phyloP scores from a whole-genome alignment of 1,140 invertebrate species.

The Oedothorax gibbosus region DNA sequence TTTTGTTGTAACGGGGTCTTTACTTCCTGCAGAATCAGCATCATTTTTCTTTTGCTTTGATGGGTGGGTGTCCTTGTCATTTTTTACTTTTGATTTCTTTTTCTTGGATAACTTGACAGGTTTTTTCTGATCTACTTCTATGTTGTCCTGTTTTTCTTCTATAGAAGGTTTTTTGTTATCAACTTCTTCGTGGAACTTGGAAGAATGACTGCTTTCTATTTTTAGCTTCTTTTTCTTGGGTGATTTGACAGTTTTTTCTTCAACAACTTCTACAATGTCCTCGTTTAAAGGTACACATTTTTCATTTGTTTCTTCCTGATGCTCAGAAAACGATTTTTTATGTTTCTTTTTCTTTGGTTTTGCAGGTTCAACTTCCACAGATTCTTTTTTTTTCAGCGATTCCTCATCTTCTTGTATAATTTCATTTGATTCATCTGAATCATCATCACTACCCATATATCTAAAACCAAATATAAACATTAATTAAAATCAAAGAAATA shows the following conservation, averaged over 20 bases:
- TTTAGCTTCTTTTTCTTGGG: too few relatives aligned
- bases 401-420: not conserved
- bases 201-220: too few relatives aligned
- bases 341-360: not conserved
- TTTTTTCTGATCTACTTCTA: not conserved
- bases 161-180: not conserved
- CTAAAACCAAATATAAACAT: constrained; percentile 1
- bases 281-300: too few relatives aligned
- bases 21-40: not conserved
- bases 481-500: not conserved
- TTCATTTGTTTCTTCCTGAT: too few relatives aligned
- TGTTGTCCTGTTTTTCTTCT: not conserved
- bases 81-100: not conserved
- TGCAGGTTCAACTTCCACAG: not conserved
- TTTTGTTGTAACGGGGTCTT: not conserved
- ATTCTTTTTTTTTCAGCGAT: not conserved
- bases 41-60: not conserved
- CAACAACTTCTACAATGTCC: too few relatives aligned
- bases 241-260: too few relatives aligned
- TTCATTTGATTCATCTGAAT: not conserved
- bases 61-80: not conserved
- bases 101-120: not conserved
- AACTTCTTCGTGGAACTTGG: too few relatives aligned
- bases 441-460: constrained; percentile 48
- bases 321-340: too few relatives aligned